Base-by-base conservation (phyloP, 2,888 invertebrate species). In the Cancer borealis region DNA sequence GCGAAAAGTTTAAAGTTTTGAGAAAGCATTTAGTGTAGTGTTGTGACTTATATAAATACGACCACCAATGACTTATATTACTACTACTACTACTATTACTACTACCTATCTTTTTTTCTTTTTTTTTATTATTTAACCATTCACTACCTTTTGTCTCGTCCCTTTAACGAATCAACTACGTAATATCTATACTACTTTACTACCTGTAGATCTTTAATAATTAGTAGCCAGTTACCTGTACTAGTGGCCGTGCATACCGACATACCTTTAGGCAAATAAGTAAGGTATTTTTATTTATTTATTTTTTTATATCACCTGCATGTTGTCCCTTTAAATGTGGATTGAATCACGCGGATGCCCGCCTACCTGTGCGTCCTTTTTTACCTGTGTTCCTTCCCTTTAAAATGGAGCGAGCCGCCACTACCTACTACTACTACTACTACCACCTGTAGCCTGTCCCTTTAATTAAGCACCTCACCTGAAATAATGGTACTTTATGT, bases 11-110 rank as follows among this genome's bases (percentile, higher is more conserved):
- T 1, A 6, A 66, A 66, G 21, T 66, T 66, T 66, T 66, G 4
- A n/a, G n/a, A 66, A n/a, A 66, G n/a, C 4, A 54, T 54, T 0
- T 88, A 88, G 26, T 90, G 46, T 46, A 12, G 4, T 47, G 30
- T 5, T 90, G 2, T 45, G 26, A 45, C 2, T 26, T 39, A 14
- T 46, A 90, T 49, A 14, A 90, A 47, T 14, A 47, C 49, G 12
- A 90, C 90, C 14, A 90, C 90, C 30, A 90, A 49, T 47, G 0
- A 90, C 49, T 47, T 5, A 49, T 47, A 47, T 49, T 90, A 21
- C 90, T 90, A 90, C 90, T 90, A n/a, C 90, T 90, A n/a, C 90
- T 90, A n/a, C n/a, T 90, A 47, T 12, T 90, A 47, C 90, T 90
- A n/a, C 49, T 90, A 49, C 66, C 66, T 21, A 66, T 4, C 3